These are phyloP conservation scores for Mallotus villosus DNA, from an alignment of 2,797 vertebrate genomes.

Conservation along the genomic window DNA sequence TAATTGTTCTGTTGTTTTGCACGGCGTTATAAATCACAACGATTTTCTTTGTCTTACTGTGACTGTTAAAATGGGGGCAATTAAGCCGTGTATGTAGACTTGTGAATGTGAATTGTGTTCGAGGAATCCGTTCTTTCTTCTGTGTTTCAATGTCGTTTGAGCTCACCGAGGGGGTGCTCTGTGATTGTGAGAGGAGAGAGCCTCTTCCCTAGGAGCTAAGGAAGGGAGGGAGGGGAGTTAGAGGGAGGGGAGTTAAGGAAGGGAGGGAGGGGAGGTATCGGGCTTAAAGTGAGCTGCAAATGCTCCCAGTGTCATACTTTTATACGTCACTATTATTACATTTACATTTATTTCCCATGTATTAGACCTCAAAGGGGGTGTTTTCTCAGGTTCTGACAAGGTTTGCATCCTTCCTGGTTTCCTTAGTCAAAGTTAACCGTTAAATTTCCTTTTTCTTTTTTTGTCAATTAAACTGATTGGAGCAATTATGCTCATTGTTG, in stretches of 20 bases:
- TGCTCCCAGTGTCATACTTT: conserved; percentile 2
- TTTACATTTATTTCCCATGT: too few relatives aligned
- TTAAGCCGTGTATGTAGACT: not conserved
- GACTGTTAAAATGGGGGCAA: not conserved
- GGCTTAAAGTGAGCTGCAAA: conserved; percentile 17
- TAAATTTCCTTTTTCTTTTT: too few relatives aligned
- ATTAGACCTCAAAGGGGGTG: too few relatives aligned
- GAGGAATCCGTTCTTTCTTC: too few relatives aligned
- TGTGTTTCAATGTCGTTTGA: not conserved
- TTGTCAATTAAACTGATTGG: too few relatives aligned
- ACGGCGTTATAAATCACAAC: not conserved
- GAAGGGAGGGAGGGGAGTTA: conserved; percentile 2
- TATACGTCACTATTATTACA: not conserved
- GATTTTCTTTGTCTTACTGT: not conserved
- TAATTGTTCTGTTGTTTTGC: conserved; percentile 2
- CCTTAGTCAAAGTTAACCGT: too few relatives aligned
- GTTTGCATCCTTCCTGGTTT: too few relatives aligned
- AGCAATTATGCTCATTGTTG: not conserved
- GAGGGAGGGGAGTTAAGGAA: not conserved
- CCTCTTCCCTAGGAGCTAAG: not conserved
- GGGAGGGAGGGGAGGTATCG: conserved; percentile 2
- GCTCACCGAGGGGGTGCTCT: not conserved
- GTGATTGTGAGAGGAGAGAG: not conserved
- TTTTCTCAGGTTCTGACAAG: too few relatives aligned
- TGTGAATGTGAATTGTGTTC: not conserved